Evolutionary conservation across 2,797 vertebrate species (phyloP).

Genomic region (Peromyscus aztecus): DNA sequence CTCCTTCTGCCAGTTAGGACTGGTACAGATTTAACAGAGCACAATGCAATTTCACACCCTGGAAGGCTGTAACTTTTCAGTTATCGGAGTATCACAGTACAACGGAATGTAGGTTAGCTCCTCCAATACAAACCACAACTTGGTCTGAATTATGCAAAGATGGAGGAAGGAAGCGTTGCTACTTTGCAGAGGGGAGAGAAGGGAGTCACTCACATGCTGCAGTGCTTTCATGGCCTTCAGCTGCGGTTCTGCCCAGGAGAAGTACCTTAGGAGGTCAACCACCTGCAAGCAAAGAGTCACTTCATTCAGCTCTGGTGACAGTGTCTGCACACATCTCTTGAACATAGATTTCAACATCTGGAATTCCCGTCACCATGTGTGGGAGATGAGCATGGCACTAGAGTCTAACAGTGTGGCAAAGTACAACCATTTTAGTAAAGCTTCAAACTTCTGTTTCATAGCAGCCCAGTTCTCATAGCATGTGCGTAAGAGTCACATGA

Average conservation of each 20-base stretch:
- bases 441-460: neutral
- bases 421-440: neutral
- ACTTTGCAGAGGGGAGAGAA: neutral
- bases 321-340: neutral
- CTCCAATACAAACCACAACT: constrained; percentile 39
- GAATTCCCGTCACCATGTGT: neutral
- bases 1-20: neutral
- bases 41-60: neutral
- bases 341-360: neutral
- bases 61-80: neutral
- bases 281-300: constrained; percentile 90
- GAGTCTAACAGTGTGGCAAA: neutral
- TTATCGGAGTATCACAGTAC: constrained; percentile 30
- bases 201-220: constrained; percentile 94
- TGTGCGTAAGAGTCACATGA: neutral
- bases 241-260: constrained; percentile 99
- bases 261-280: constrained; percentile 97
- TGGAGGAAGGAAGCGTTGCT: constrained; percentile 7
- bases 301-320: constrained; percentile 57
- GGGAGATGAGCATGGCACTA: neutral
- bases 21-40: neutral
- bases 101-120: neutral
- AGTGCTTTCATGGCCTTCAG: constrained; percentile 98
- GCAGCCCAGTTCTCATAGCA: neutral
- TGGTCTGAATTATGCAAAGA: constrained; percentile 16